Conservation (phyloP, 1,140 invertebrate genomes). For the Heterodera carotae region DNA sequence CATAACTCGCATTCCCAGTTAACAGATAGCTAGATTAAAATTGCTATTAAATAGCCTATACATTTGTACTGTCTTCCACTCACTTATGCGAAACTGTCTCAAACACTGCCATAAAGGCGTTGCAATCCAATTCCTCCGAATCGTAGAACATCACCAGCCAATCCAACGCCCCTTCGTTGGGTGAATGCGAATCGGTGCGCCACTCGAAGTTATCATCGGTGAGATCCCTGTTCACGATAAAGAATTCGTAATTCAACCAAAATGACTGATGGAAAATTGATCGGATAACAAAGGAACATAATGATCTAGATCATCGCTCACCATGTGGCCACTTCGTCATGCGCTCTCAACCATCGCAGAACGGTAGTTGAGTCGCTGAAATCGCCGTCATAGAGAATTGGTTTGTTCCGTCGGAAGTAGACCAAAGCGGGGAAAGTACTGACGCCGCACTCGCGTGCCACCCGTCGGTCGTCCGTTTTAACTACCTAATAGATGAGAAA, state of each 20-base stretch:
- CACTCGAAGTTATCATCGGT: slow-evolving; percentile 63
- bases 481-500: slow-evolving; percentile 50
- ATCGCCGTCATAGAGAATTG: slow-evolving; percentile 64
- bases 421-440: slow-evolving; percentile 58
- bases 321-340: slow-evolving; percentile 58
- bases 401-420: slow-evolving; percentile 63
- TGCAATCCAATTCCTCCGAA: slow-evolving; percentile 61
- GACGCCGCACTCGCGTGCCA: slow-evolving; percentile 62
- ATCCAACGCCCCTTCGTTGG: slow-evolving; percentile 63
- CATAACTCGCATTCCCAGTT: too few relatives aligned
- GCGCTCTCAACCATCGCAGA: slow-evolving; percentile 62
- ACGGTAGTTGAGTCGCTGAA: slow-evolving; percentile 65
- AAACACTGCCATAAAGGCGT: slow-evolving; percentile 60
- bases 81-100: slow-evolving; percentile 65
- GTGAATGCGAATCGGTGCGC: slow-evolving; percentile 59
- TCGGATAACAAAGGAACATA: not conserved
- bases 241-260: not conserved
- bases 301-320: slow-evolving; percentile 6
- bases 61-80: too few relatives aligned
- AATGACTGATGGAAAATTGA: not conserved
- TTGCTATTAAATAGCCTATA: too few relatives aligned
- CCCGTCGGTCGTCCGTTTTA: slow-evolving; percentile 64
- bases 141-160: slow-evolving; percentile 67
- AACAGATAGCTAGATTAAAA: too few relatives aligned
- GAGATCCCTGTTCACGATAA: slow-evolving; percentile 55